phyloP scores from a whole-genome alignment of 2,888 invertebrate genomes.

The Eristalis arbustorum region DNA sequence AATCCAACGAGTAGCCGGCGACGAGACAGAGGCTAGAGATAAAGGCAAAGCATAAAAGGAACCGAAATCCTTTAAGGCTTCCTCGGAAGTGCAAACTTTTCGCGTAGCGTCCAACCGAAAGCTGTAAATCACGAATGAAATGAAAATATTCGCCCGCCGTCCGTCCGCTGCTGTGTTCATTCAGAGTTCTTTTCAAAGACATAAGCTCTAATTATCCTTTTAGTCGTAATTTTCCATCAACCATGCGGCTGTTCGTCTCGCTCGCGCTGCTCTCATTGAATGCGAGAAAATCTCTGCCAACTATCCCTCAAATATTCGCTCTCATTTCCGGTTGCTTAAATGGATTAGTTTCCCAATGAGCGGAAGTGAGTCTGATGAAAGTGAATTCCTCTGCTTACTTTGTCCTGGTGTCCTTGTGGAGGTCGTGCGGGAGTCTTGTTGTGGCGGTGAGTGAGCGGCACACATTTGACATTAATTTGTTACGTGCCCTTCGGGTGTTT shows the following conservation, averaged over 20 bases:
- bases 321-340: constrained; percentile 31
- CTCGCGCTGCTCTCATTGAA: neutral
- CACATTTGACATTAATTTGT: constrained; percentile 5
- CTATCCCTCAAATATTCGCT: constrained; percentile 9
- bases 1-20: neutral
- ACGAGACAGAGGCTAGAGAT: neutral
- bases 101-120: neutral
- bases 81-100: neutral
- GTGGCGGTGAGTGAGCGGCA: neutral
- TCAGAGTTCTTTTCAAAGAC: neutral
- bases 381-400: neutral
- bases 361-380: neutral
- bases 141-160: no score
- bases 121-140: neutral
- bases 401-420: neutral
- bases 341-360: constrained; percentile 32
- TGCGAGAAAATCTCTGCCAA: neutral
- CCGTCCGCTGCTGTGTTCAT: neutral
- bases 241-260: neutral
- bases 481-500: neutral
- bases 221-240: neutral
- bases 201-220: neutral
- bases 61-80: neutral
- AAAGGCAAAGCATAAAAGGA: neutral
- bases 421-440: no score